These are phyloP conservation scores for Halictus ligatus DNA, from an alignment of 2,888 invertebrate genomes.

Conservation along the genomic window DNA sequence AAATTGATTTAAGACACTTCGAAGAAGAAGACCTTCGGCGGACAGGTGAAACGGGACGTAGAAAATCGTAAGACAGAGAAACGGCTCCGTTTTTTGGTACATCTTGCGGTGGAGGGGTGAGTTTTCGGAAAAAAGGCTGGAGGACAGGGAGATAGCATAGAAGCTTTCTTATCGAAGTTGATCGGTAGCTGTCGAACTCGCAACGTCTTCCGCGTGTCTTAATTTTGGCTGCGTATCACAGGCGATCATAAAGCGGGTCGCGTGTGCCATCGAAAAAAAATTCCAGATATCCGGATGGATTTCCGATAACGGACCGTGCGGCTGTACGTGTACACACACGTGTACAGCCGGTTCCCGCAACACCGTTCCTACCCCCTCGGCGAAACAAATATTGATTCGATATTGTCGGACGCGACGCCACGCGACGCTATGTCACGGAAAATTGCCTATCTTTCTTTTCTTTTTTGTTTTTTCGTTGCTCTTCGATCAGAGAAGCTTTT, in stretches of 20 bases:
- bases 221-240: slow-evolving; percentile 66
- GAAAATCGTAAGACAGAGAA: background rate
- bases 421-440: background rate
- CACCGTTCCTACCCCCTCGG: slow-evolving; percentile 2
- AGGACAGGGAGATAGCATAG: background rate
- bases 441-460: slow-evolving; percentile 31
- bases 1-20: slow-evolving; percentile 14
- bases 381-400: slow-evolving; percentile 56
- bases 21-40: background rate
- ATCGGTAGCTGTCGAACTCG: slow-evolving; percentile 17
- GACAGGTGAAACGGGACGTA: background rate
- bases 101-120: too few species aligned
- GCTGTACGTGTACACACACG: slow-evolving; percentile 25
- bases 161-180: background rate
- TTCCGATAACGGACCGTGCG: slow-evolving; percentile 63
- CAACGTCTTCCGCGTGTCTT: slow-evolving; percentile 66
- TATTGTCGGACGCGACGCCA: slow-evolving; percentile 22
- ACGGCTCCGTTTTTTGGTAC: background rate
- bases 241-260: slow-evolving; percentile 67
- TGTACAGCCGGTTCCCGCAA: slow-evolving; percentile 15
- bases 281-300: slow-evolving; percentile 70
- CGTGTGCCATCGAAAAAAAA: slow-evolving; percentile 64
- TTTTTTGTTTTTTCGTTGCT: background rate
- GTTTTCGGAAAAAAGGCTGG: background rate
- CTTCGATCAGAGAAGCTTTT: too few species aligned